Percentiles rank a stretch among this genome's conserved stretches.
Conservation (phyloP, 2,113 vertebrate species). For the Pygoscelis antarcticus region DNA sequence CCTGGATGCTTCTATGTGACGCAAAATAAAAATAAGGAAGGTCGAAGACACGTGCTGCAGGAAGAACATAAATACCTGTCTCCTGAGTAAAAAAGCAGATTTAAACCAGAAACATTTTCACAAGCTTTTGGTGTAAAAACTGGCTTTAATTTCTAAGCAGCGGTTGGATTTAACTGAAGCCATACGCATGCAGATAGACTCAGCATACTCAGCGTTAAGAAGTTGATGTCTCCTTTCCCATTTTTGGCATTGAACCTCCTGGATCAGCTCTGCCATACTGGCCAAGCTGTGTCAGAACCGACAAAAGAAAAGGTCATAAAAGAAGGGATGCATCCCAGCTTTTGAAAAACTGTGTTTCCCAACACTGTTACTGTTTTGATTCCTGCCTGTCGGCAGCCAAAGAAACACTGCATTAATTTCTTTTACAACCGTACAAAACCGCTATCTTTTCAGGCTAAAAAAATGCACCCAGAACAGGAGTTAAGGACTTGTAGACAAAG, state of each 20-base stretch:
- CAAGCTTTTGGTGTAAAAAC: background rate
- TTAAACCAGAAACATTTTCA: background rate
- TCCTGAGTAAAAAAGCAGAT: background rate
- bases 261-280: background rate
- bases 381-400: background rate
- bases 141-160: background rate
- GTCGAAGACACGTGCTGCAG: background rate
- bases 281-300: background rate
- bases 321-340: background rate
- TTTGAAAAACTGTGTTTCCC: background rate
- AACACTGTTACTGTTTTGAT: background rate
- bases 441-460: background rate
- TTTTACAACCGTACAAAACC: background rate
- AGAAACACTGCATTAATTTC: background rate
- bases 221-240: background rate
- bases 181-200: accelerated
- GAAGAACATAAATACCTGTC: background rate
- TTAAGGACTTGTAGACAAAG: background rate
- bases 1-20: background rate
- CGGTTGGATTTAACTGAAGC: background rate
- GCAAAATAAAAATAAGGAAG: background rate
- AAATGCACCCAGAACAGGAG: background rate
- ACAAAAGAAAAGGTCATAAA: background rate
- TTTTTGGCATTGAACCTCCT: background rate
- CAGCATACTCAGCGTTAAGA: background rate